Base-by-base conservation (phyloP, 2,888 invertebrate species). In the Trachelus iudaicus region DNA sequence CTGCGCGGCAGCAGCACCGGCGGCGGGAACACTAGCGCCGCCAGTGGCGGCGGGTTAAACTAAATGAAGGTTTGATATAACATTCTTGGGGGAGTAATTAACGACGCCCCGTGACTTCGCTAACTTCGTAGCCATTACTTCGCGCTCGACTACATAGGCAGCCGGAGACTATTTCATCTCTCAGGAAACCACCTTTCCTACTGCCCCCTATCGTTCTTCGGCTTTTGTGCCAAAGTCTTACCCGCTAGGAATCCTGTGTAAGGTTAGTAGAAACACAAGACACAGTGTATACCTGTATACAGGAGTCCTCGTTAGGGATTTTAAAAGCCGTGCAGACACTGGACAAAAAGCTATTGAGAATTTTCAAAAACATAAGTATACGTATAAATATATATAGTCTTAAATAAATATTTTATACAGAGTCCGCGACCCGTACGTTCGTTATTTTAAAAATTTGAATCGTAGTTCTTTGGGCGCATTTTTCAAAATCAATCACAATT, bases 51-150 rank as follows among this genome's bases (percentile, higher is more conserved):
- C 75, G 33, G 56, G 75, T 69, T 77, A 69, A 77, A 75, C 75
- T 77, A 77, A 77, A 77, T 77, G 74, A 77, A 77, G 77, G 77
- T 77, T 77, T 77, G 77, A 77, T 77, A 77, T 77, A 77, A 77
- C 77, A 77, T 77, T 77, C 77, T 77, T 77, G 40, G 40, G 75
- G 75, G 77, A 77, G 77, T 77, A 77, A 77, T 77, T 77, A 77
- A 77, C 77, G 77, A 77, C 77, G 77, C 75, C 71, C 77, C 77
- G 77, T 77, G 77, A 75, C 75, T 77, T 71, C 34, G 75, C 77
- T 31, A 77, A 77, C 77, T 77, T 77, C 75, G 69, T 71, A 77
- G 75, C 74, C 77, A 75, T 77, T 77, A 77, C 77, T 77, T 77
- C 75, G 69, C 56, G 75, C 56, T 56, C 75, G 77, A 69, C 77